phyloP scores from a whole-genome alignment of 2,113 vertebrate genomes.

The Tricholaema leucomelas region DNA sequence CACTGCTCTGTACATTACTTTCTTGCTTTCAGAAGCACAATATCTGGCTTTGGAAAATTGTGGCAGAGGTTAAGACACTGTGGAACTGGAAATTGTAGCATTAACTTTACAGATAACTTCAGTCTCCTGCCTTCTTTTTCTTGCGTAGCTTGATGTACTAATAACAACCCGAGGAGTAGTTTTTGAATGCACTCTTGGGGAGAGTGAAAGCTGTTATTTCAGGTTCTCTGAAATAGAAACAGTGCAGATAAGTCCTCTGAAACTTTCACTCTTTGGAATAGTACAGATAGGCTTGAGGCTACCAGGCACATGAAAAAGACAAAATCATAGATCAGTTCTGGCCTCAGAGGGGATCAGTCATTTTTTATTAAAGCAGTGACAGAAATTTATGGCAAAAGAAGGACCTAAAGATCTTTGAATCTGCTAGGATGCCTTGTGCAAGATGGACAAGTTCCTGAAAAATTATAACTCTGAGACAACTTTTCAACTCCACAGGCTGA shows the following conservation, averaged over 20 bases:
- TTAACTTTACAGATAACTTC: background rate
- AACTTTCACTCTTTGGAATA: background rate
- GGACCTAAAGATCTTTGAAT: background rate
- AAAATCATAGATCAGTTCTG: background rate
- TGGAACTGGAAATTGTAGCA: background rate
- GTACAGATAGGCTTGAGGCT: background rate
- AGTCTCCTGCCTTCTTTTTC: background rate
- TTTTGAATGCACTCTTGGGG: background rate
- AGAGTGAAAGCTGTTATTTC: background rate
- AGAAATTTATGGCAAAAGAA: background rate
- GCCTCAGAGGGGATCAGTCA: background rate
- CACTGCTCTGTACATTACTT: background rate
- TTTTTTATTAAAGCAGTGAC: background rate
- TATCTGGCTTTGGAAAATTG: background rate
- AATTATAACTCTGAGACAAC: background rate
- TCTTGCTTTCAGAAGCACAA: background rate
- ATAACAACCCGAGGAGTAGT: background rate
- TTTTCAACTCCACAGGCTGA: background rate
- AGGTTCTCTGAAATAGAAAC: background rate
- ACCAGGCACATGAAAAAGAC: background rate
- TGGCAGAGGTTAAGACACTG: background rate
- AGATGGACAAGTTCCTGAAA: background rate
- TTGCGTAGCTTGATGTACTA: background rate
- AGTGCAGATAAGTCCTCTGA: background rate
- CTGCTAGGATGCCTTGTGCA: background rate